Percentiles rank a stretch among this genome's conserved stretches.
Conservation (phyloP, 2,113 vertebrate species). For the Caranx melampygus region DNA sequence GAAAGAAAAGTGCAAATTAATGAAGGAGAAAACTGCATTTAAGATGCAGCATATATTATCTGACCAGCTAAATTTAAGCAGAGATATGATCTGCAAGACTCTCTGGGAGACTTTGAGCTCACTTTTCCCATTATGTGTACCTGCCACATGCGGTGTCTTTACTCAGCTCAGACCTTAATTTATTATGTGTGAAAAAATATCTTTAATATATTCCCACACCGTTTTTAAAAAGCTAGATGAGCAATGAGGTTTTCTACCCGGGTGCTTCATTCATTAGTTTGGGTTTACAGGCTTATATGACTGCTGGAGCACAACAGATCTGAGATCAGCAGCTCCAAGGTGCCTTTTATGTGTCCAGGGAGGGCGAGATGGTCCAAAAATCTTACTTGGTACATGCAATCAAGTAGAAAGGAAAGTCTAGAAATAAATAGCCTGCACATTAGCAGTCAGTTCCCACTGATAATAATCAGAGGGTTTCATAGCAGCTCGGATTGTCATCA, state of each 20-base stretch:
- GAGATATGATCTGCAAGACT: constrained; percentile 25
- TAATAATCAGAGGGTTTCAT: not conserved
- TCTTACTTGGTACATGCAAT: not conserved
- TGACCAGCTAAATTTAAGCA: constrained; percentile 32
- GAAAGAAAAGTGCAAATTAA: constrained; percentile 62
- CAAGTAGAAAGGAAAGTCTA: constrained; percentile 7
- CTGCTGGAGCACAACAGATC: constrained; percentile 32
- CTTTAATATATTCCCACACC: not conserved
- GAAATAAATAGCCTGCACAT: constrained; percentile 19
- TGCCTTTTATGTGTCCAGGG: constrained; percentile 6
- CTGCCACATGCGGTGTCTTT: constrained; percentile 5
- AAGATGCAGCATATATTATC: constrained; percentile 44
- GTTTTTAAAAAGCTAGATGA: not conserved
- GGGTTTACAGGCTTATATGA: not conserved
- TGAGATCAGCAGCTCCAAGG: constrained; percentile 41
- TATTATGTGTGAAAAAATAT: not conserved
- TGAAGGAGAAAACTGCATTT: constrained; percentile 67
- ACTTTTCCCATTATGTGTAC: constrained; percentile 33
- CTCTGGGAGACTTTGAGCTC: constrained; percentile 34
- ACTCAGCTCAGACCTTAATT: not conserved
- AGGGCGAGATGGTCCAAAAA: not conserved
- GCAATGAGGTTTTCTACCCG: not conserved
- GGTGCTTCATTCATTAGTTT: constrained; percentile 11
- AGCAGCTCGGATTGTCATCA: not conserved
- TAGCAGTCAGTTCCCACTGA: not conserved